Evolutionary conservation across 2,888 invertebrate species (phyloP), one percentile per base, ranked within the genome.

Genomic region (Lingula anatina): DNA sequence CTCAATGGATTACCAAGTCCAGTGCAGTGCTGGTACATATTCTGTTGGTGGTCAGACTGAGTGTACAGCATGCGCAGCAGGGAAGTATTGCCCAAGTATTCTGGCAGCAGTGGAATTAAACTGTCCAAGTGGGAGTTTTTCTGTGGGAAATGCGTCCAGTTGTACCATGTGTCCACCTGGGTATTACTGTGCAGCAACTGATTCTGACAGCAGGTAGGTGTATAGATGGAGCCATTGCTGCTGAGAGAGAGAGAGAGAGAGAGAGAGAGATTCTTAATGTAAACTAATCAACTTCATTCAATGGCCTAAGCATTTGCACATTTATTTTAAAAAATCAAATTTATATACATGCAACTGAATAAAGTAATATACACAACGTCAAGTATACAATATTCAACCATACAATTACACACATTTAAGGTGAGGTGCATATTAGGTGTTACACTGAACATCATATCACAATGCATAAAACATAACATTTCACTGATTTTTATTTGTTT

Each of bases 91-190:
- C 37, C 68, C 68, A 3, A 49, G 57, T 2, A 64, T 62, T 1
- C 55, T 51, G n/a, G 35, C 39, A 9, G 53, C 44, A 28, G 39
- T 49, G 2, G 54, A 60, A 49, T 54, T 62, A 12, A 46, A 49
- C 2, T 73, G 73, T 59, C 50, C 52, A 1, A 54, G 58, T 25
- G 73, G 73, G 44, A 62, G 63, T 0, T 73, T 62, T 50, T 65
- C 71, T 1, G 43, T 57, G 4, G 70, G 64, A 2, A 69, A 66
- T 48, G 68, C 71, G 52, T 58, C 66, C 2, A 43, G 55, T 1
- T 73, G 73, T 50, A 70, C 67, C 0, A 44, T 46, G 20, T 73
- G 73, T 51, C 69, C 68, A 0, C 49, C 53, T 3, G 73, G 73
- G 5, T 62, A 61, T 24, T 66, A 70, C 49, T 73, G 73, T 57